Base-by-base conservation (phyloP, 2,797 vertebrate species). In the Intellagama lesueurii region DNA sequence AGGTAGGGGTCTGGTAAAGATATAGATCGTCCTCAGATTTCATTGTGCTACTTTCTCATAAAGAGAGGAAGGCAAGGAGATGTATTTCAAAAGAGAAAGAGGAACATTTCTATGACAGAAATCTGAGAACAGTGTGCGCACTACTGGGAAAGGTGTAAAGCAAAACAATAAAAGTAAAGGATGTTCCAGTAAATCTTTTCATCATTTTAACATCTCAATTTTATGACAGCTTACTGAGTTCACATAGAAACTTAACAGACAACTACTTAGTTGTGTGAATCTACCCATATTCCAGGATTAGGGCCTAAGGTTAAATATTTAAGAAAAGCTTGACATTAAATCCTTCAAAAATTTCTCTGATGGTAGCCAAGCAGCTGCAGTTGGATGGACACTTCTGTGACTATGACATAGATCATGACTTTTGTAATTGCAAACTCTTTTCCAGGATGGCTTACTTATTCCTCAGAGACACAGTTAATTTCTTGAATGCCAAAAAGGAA, bases 401-500 rank as follows among this genome's bases (percentile, higher is more conserved):
- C 8, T 77, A 2, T 79, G 49, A 79, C 78, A 78, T 83, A 70
- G 81, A 60, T 32, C 28, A 69, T 75, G 40, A 81, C 40, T 85
- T 86, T 86, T 82, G 26, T 82, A 66, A 86, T 68, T 77, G 17
- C 26, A 90, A 73, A 75, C 35, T 30, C 49, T 44, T 88, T 72
- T 26, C 69, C 49, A 66, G 17, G 22, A n/a, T 81, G 35, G 47
- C 7, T 35, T 14, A 86, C 83, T 87, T 90, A 91, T 83, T 79
- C 24, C 75, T 28, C 0, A 82, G 44, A 88, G 89, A 83, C 5
- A 86, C 87, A 92, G 93, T 44, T 35, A 44, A 69, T 32, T 32
- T 92, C 79, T 80, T 87, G 86, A 86, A 89, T 69, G 68, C 26
- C 77, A 66, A 35, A 79, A 78, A 49, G 40, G 44, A 0, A 78